phyloP scores from a whole-genome alignment of 2,888 invertebrate genomes.

The Netelia melanura region DNA sequence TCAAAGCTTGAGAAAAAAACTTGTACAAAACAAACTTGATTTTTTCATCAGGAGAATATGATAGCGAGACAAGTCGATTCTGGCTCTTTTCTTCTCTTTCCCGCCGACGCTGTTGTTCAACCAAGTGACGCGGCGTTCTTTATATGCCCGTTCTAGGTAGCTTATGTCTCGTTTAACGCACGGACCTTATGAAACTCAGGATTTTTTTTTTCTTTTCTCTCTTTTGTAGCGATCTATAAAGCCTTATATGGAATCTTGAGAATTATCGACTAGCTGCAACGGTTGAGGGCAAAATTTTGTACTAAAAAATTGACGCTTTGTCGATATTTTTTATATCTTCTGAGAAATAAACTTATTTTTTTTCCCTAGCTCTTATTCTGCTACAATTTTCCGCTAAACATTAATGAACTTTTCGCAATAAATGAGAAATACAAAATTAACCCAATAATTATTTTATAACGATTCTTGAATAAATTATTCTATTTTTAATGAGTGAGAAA shows the following conservation, averaged over 20 bases:
- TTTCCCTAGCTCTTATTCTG: no score
- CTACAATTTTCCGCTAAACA: no score
- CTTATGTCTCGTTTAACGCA: constrained; percentile 5
- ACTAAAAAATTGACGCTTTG: no score
- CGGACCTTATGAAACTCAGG: not conserved
- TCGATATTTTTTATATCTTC: not conserved
- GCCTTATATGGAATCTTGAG: not conserved
- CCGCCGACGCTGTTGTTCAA: not conserved
- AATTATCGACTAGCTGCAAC: not conserved
- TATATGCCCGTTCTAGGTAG: not conserved
- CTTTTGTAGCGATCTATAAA: not conserved
- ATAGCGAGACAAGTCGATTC: constrained; percentile 48
- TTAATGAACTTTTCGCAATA: no score
- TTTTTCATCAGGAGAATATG: constrained; percentile 79
- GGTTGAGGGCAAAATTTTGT: not conserved
- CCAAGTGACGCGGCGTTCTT: constrained; percentile 8
- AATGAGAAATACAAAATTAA: no score
- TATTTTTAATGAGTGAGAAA: not conserved
- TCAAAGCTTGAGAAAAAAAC: constrained; percentile 72
- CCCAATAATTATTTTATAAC: no score
- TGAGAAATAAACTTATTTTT: not conserved
- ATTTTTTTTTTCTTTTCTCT: not conserved
- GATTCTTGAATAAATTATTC: no score
- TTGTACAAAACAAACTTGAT: constrained; percentile 79
- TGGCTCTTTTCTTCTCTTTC: constrained; percentile 39